phyloP scores from a whole-genome alignment of 1,140 invertebrate genomes.

The Drosophila kohkoa region DNA sequence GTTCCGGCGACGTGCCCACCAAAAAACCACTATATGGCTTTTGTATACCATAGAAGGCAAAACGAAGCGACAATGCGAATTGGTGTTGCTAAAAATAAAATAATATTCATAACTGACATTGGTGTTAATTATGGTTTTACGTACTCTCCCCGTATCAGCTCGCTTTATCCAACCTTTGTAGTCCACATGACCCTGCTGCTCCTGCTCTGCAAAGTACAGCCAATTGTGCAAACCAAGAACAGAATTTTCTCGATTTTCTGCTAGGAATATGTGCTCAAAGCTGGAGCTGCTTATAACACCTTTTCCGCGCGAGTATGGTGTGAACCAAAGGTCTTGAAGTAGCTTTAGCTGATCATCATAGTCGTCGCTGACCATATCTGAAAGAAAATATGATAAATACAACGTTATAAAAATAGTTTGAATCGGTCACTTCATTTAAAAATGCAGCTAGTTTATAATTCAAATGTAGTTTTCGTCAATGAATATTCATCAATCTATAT shows the following conservation, averaged over 20 bases:
- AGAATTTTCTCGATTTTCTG: constrained; percentile 90
- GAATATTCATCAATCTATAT: too few relatives aligned
- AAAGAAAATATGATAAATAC: background rate
- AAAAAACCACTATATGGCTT: constrained; percentile 93
- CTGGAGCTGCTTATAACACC: constrained; percentile 92
- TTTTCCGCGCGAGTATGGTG: constrained; percentile 91
- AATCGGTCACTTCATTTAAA: too few relatives aligned
- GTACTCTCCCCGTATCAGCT: constrained; percentile 89
- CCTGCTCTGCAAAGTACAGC: constrained; percentile 92
- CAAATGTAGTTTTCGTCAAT: too few relatives aligned
- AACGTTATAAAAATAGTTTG: background rate
- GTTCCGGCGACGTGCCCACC: constrained; percentile 95
- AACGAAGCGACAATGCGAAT: constrained; percentile 86
- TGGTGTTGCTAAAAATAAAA: constrained; percentile 55
- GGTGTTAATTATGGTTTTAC: background rate
- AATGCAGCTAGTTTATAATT: too few relatives aligned
- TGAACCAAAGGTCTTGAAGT: constrained; percentile 92
- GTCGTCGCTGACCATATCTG: constrained; percentile 81
- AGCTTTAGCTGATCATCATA: constrained; percentile 89
- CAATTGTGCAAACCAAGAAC: constrained; percentile 94
- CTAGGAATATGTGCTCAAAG: constrained; percentile 95
- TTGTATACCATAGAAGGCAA: constrained; percentile 89
- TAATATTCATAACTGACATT: background rate
- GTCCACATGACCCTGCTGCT: constrained; percentile 88
- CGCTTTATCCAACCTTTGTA: constrained; percentile 93